Percentiles rank a stretch among this genome's conserved stretches.
Conservation (phyloP, 2,797 vertebrate species). For the Catamblyrhynchus diadema region DNA sequence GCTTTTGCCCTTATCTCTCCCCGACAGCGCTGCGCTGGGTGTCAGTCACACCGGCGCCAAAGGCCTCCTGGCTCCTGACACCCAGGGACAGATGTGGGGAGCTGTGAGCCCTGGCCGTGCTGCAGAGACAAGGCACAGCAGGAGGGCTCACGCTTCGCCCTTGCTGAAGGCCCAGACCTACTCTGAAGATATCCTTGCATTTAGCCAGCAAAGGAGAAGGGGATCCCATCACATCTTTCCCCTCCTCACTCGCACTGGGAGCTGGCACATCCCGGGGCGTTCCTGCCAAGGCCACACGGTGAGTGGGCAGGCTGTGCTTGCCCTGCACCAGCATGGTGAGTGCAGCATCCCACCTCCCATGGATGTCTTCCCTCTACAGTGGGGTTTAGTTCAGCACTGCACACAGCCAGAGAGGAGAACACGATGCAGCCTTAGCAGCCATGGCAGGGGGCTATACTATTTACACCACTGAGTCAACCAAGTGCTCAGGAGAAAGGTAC, state of each 20-base stretch:
- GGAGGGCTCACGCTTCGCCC: neutral
- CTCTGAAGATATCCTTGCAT: neutral
- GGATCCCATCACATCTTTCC: neutral
- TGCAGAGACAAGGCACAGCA: neutral
- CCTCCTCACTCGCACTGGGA: neutral
- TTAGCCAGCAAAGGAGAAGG: neutral
- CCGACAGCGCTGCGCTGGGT: neutral
- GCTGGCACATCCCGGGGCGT: accelerated
- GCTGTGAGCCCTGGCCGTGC: neutral
- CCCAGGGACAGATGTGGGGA: neutral
- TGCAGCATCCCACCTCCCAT: neutral
- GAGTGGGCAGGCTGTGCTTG: neutral
- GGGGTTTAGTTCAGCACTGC: neutral
- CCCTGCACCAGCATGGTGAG: accelerated
- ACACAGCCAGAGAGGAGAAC: neutral
- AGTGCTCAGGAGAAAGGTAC: neutral
- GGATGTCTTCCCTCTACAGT: accelerated
- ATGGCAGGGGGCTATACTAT: accelerated
- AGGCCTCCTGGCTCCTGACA: neutral
- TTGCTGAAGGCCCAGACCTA: neutral
- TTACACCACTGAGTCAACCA: neutral
- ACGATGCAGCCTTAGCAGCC: neutral
- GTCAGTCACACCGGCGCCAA: neutral
- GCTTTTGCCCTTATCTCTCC: neutral
- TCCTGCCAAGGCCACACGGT: neutral